Conservation (phyloP, 2,113 vertebrate genomes). For the Sander lucioperca region DNA sequence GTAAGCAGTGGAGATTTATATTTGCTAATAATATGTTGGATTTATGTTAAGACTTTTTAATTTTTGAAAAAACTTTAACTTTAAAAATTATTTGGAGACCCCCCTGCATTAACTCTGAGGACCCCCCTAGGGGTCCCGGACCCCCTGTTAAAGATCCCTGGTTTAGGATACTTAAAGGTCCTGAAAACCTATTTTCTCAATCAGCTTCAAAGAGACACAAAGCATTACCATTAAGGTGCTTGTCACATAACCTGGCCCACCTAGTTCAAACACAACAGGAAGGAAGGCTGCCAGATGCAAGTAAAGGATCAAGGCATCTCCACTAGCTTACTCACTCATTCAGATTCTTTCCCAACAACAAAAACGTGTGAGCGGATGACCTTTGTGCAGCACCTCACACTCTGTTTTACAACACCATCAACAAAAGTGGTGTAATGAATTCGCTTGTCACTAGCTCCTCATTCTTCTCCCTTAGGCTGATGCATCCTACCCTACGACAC, state of each 20-base stretch:
- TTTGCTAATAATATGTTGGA: too few relatives aligned
- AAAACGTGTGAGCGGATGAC: slow-evolving; percentile 44
- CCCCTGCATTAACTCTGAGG: too few relatives aligned
- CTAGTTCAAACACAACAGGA: slow-evolving; percentile 22
- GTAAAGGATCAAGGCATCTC: slow-evolving; percentile 43
- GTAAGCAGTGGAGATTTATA: too few relatives aligned
- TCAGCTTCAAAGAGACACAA: not conserved
- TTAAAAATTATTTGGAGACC: too few relatives aligned
- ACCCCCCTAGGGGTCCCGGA: too few relatives aligned
- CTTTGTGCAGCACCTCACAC: slow-evolving; percentile 61
- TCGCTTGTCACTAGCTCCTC: slow-evolving; percentile 57
- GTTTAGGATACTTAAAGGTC: too few relatives aligned
- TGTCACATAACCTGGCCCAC: slow-evolving; percentile 4
- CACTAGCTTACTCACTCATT: slow-evolving; percentile 30
- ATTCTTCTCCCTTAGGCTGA: slow-evolving; percentile 38
- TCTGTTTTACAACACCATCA: slow-evolving; percentile 69
- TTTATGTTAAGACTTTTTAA: too few relatives aligned
- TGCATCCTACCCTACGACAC: slow-evolving; percentile 30
- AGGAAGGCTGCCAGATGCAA: slow-evolving; percentile 31
- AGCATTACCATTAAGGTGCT: not conserved
- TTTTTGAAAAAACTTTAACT: too few relatives aligned
- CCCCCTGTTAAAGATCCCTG: too few relatives aligned
- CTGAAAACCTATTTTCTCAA: too few relatives aligned
- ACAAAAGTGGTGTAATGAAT: slow-evolving; percentile 72
- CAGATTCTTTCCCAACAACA: slow-evolving; percentile 40